Evolutionary conservation across 2,888 invertebrate species (phyloP), one percentile per base, ranked within the genome.

Genomic region (Phania funesta): DNA sequence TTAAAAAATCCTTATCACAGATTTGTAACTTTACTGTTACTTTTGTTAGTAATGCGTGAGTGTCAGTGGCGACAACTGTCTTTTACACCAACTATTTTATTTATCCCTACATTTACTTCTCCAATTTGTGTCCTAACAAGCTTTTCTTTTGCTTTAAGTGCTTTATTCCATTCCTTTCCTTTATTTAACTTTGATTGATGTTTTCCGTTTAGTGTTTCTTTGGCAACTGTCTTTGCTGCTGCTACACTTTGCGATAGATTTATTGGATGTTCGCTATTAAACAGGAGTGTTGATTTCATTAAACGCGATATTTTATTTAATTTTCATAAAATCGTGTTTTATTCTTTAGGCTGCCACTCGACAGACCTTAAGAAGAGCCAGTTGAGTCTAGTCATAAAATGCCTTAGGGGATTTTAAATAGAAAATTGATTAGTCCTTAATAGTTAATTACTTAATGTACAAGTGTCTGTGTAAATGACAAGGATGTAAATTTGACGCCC

Each of bases 261-360:
- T 54, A 62, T 70, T 68, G 46, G 35, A 50, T 46, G 41, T 46
- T 48, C 20, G 22, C 26, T 16, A 35, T 16, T 50, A 18, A 56
- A 64, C 24, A 44, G 64, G 16, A 70, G 78, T 74, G 74, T 82
- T 82, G 58, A 79, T 82, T 79, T 70, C 74, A 78, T 82, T 82
- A 79, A 79, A 75, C 84, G 87, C 86, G 85, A 87, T 82, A 86
- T 88, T 87, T 87, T 87, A 87, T 88, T 88, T 87, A 87, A 88
- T 88, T 88, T 88, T 84, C 84, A 85, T 68, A 52, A 87, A 88
- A 88, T 87, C 86, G 84, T 86, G 60, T 73, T 46, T 60, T 35
- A 22, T 22, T 76, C 70, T 78, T 68, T 58, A 54, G 62, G 54
- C 60, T 44, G 48, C 18, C 16, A 13, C 8, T 2, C 9, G 18